Evolutionary conservation across 2,797 vertebrate species (phyloP), one percentile per base, ranked within the genome.

Genomic region (Lagorchestes hirsutus): DNA sequence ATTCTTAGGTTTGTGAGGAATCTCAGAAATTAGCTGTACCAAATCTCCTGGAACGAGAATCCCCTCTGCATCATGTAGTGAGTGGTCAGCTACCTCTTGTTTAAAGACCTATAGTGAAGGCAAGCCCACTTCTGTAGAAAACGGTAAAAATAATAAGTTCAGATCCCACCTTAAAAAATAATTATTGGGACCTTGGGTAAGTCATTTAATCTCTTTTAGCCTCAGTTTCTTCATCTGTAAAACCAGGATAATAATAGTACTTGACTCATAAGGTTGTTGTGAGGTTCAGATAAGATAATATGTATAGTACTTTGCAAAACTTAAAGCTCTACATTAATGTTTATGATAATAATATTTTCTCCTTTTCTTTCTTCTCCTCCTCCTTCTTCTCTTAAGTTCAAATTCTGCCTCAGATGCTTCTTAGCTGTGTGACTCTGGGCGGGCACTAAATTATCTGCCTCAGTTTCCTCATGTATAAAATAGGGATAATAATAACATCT

Each of bases 141-240:
- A 46, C 1, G 18, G 46, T 24, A 9, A 40, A 40, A 40, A 56
- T 14, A 74, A 59, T 18, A 74, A 2, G 5, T 52, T 90, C 46
- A 54, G 46, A 54, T 91, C n/a, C 5, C 12, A 82, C 34, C 16
- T 90, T n/a, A 55, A 52, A 28, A 12, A 55, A 12, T 92, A 46
- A 5, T 56, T 95, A 5, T 29, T 5, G 62, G n/a, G 92, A 5
- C 40, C 40, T 11, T 52, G 5, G 3, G 82, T 2, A 90, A 46
- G 0, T 55, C 59, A 54, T 6, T 82, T 93, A 56, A 54, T 14
- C 4, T 34, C 40, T 40, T 92, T 90, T 11, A 59, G 28, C 4
- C 22, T 93, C 28, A 31, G 3, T 82, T 96, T 95, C 55, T 93
- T 57, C 31, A 28, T n/a, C n/a, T 46, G 46, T 40, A 59, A 74